Base-by-base conservation (phyloP, 2,113 vertebrate species). In the Albula glossodonta region DNA sequence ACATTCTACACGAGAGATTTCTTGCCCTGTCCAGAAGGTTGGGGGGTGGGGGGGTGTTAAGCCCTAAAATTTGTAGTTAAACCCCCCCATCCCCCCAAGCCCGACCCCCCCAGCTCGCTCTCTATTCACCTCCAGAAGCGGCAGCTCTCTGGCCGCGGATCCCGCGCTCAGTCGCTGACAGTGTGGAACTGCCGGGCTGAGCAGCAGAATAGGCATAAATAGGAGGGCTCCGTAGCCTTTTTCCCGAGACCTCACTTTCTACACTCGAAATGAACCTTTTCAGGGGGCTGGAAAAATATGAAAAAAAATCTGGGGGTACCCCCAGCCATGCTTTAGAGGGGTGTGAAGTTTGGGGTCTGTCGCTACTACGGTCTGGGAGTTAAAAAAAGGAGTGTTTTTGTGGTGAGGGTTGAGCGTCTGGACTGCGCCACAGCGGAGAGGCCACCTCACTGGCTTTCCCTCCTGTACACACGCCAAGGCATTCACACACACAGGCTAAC, bases 241-340 rank as follows among this genome's bases (percentile, higher is more conserved):
- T 93, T 94, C 91, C 92, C 93, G 87, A 84, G 91, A 90, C 92
- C 86, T 93, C 92, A 93, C 90, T 92, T 93, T 95, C 96, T 96
- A 95, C 95, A 96, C 92, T 94, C 93, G 90, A 92, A 93, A 92
- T 93, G 87, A 90, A 92, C 92, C 90, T 92, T 94, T 93, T 91
- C 3, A 74, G 87, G 86, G 78, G 22, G 4, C 51, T 74, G 0
- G 15, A 94, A 94, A 93, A 96, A 93, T 94, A 91, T 0, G 66
- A 49, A 89, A 92, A 95, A 93, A 96, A 94, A 91, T 92, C 51
- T 79, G 92, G 85, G 86, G 7, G 81, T 88, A 87, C 85, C 49
- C 53, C 9, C 10, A 88, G 87, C 85, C 66, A 86, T 87, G 88
- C 66, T 60, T 81, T 85, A 83, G 88, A 89, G 81, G 86, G 70